A percentile compares a stretch with the other conserved stretches of the same genome.
Conservation (phyloP, 2,113 vertebrate genomes). For the Pseudopipra pipra region DNA sequence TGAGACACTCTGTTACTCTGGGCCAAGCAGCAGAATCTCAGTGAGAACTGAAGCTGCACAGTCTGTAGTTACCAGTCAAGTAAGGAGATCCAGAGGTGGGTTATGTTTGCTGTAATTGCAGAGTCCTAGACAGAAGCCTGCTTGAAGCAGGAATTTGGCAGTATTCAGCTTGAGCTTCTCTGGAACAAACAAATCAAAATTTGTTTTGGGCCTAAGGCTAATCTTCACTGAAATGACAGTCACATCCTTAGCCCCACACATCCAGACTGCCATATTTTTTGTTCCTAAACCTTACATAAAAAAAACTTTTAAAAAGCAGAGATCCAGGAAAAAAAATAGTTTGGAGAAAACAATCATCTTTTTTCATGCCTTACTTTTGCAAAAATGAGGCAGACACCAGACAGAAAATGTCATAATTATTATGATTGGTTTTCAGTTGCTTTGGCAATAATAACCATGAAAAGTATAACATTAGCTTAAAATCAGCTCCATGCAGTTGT, state of each 20-base stretch:
- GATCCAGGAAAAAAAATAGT: neutral
- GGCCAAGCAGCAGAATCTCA: neutral
- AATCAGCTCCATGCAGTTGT: neutral
- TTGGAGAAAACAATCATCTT: neutral
- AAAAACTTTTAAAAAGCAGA: neutral
- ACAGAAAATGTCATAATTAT: neutral
- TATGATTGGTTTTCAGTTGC: neutral
- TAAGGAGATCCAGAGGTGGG: neutral
- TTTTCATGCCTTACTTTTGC: neutral
- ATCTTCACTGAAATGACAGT: neutral
- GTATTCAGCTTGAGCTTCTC: neutral
- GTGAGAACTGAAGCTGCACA: neutral
- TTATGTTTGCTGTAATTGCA: neutral
- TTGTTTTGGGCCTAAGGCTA: neutral
- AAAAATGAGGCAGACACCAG: neutral
- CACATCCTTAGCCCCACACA: neutral
- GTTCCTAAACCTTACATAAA: neutral
- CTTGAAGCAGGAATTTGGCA: neutral
- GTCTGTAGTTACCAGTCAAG: neutral
- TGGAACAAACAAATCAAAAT: neutral
- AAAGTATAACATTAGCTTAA: neutral
- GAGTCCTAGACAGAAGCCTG: neutral
- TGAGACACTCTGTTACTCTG: neutral
- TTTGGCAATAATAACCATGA: neutral
- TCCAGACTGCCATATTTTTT: neutral